Conservation (phyloP, 2,113 vertebrate genomes). For the Irena cyanogastra region DNA sequence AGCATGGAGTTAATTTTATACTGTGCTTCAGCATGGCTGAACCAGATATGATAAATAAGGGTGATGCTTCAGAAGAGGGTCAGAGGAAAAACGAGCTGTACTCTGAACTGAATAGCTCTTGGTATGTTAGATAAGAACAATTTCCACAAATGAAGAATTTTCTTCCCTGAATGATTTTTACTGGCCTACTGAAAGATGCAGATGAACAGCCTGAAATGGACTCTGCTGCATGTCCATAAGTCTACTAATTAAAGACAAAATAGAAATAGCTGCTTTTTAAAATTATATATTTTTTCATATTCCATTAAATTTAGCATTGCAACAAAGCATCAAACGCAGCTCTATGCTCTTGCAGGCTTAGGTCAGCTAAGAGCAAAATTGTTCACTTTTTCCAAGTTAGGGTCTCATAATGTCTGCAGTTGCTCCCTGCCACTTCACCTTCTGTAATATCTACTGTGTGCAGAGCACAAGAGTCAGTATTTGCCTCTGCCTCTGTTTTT, state of each 20-base stretch:
- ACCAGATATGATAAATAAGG: neutral
- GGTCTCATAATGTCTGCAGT: neutral
- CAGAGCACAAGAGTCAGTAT: neutral
- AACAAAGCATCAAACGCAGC: neutral
- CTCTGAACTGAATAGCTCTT: neutral
- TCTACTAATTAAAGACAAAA: neutral
- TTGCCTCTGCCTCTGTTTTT: neutral
- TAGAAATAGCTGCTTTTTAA: neutral
- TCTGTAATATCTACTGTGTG: neutral
- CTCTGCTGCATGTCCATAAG: neutral
- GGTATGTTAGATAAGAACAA: neutral
- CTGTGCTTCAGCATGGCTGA: neutral
- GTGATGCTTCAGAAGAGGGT: neutral
- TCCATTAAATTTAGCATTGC: neutral
- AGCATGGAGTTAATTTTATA: neutral
- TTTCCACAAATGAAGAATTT: neutral
- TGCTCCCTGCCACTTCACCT: neutral
- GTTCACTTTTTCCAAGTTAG: neutral
- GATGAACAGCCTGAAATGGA: neutral
- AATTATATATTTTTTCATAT: neutral
- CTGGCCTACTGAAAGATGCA: neutral
- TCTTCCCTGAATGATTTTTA: neutral
- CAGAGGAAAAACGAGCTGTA: neutral
- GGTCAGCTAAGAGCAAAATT: neutral
- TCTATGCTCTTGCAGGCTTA: neutral